Conservation (phyloP, 1,140 invertebrate genomes). For the Conus ventricosus region DNA sequence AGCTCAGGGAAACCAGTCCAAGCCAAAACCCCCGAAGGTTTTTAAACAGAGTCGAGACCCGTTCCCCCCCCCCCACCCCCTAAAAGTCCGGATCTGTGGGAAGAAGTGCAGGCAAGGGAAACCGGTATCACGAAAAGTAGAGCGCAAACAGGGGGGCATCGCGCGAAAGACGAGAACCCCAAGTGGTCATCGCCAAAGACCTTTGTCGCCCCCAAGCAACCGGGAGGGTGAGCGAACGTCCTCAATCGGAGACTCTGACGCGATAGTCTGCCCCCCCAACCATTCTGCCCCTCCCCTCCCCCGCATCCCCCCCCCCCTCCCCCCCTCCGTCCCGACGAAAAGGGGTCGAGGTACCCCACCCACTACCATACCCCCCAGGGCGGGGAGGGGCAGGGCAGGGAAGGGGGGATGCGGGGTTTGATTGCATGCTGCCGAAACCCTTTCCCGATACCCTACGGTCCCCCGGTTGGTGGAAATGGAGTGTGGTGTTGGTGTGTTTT, state of each 20-base stretch:
- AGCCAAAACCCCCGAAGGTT: background rate
- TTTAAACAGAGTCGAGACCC: background rate
- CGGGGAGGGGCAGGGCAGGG: background rate
- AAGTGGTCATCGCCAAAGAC: background rate
- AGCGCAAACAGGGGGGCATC: background rate
- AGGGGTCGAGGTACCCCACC: background rate
- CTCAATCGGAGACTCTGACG: slow-evolving; percentile 34
- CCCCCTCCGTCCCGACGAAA: background rate
- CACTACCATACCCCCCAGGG: background rate
- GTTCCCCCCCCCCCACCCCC: background rate
- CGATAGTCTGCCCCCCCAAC: slow-evolving; percentile 50
- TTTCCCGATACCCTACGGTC: background rate
- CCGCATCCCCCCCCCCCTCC: background rate
- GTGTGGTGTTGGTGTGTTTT: background rate
- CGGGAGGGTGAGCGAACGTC: background rate
- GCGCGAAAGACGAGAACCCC: background rate
- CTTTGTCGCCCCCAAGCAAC: background rate
- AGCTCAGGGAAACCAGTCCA: background rate
- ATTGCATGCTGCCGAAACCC: background rate
- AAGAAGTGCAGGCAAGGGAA: background rate
- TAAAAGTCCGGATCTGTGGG: background rate
- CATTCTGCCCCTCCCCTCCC: slow-evolving; percentile 52
- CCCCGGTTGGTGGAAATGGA: background rate
- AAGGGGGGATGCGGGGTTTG: slow-evolving; percentile 3
- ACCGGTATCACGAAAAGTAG: background rate